Percentiles rank a stretch among this genome's conserved stretches.
These are phyloP conservation scores for Macrobrachium nipponense DNA, from an alignment of 1,140 invertebrate genomes.

Conservation along the genomic window DNA sequence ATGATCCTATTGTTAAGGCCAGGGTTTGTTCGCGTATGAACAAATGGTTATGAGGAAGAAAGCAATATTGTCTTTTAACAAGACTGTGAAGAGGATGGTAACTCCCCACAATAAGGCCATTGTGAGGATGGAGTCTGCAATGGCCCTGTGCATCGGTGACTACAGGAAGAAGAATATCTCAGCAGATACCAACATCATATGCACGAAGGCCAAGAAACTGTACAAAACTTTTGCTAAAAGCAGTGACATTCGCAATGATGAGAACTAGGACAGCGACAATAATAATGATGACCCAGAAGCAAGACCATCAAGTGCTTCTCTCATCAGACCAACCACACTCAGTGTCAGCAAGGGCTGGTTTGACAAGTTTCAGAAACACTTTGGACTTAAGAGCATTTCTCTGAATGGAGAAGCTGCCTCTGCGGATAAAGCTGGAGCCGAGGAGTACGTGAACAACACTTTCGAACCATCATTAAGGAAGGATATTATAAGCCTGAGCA, in stretches of 20 bases:
- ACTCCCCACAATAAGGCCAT: too few species aligned
- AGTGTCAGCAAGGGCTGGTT: not conserved
- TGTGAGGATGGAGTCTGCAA: not conserved
- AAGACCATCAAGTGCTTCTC: too few species aligned
- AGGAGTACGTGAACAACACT: too few species aligned
- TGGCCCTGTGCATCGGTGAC: conserved; percentile 3
- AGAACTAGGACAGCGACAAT: too few species aligned
- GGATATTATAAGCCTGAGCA: too few species aligned
- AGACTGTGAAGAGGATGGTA: conserved; percentile 12
- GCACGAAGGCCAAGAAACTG: conserved; percentile 3
- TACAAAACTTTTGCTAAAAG: not conserved
- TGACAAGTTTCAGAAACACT: not conserved
- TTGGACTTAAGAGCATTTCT: not conserved
- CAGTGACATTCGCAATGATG: too few species aligned
- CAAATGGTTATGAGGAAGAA: not conserved
- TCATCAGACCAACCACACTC: too few species aligned
- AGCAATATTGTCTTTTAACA: conserved; percentile 1
- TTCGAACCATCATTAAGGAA: too few species aligned
- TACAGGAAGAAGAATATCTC: conserved; percentile 30
- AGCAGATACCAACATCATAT: conserved; percentile 9
- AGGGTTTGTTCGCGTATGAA: too few species aligned
- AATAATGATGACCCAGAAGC: not conserved
- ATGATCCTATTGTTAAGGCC: too few species aligned
- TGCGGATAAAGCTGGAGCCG: too few species aligned
- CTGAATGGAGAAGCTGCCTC: too few species aligned